Conservation (phyloP, 2,797 vertebrate species). For the Poecile montanus region DNA sequence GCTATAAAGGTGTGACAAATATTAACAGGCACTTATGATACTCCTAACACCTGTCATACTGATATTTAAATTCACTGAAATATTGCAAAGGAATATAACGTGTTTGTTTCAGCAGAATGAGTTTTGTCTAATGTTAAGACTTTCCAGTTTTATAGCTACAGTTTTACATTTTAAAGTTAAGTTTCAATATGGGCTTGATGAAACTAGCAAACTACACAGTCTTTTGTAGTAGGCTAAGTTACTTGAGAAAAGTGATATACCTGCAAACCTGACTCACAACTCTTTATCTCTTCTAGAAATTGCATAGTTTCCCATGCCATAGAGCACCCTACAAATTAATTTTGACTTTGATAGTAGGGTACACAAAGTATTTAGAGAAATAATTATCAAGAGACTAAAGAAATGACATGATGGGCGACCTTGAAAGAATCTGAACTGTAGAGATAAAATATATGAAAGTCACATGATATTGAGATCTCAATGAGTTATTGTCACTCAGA, state of each 20-base stretch:
- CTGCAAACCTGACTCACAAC: background rate
- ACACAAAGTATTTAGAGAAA: background rate
- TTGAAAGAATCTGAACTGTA: background rate
- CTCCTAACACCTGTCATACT: background rate
- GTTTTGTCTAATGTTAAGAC: background rate
- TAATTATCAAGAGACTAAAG: background rate
- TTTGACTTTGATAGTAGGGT: background rate
- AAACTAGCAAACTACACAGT: no score
- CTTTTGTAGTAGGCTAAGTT: background rate
- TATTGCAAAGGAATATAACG: background rate
- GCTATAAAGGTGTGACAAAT: background rate
- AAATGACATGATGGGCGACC: background rate
- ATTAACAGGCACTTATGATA: accelerated
- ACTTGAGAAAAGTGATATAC: background rate
- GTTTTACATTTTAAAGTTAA: background rate
- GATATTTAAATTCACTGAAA: background rate
- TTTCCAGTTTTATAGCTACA: background rate
- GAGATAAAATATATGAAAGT: background rate
- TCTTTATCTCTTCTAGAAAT: background rate
- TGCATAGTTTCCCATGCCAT: background rate
- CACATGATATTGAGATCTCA: background rate
- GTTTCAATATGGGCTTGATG: background rate
- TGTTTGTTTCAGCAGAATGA: background rate
- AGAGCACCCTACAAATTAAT: background rate
- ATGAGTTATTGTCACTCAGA: background rate